Evolutionary conservation across 2,113 vertebrate genomes (phyloP).

Genomic region (Taurulus bubalis): DNA sequence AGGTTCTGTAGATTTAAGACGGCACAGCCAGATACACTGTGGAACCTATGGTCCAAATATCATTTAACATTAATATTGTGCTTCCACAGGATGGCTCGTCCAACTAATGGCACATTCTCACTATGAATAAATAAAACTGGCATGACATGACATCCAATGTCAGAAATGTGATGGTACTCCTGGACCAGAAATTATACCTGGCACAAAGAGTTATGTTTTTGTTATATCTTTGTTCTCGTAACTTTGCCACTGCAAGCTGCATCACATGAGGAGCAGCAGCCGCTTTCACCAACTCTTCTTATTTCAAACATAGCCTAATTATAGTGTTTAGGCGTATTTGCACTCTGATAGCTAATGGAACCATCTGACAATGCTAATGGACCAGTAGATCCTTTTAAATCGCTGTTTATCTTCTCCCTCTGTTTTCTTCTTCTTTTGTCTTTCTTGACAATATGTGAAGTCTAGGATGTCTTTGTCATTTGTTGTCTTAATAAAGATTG

Average conservation of each 20-base stretch:
- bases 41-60: not conserved
- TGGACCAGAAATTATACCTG: not conserved
- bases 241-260: not conserved
- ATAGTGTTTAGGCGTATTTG: not conserved
- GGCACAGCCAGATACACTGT: not conserved
- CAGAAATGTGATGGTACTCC: not conserved
- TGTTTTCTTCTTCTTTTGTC: not conserved
- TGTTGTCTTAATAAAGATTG: not conserved
- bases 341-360: not conserved
- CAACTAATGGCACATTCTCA: not conserved
- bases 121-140: not conserved
- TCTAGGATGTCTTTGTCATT: not conserved
- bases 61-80: not conserved
- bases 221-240: not conserved
- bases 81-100: not conserved
- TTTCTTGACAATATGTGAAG: not conserved
- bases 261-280: not conserved
- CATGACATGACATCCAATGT: not conserved
- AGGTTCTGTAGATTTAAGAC: not conserved
- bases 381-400: not conserved
- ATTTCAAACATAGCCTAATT: not conserved
- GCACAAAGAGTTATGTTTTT: not conserved
- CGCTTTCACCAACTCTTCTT: not conserved
- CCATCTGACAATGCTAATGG: not conserved
- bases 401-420: not conserved